Evolutionary conservation across 2,888 invertebrate genomes (phyloP).

Genomic region (Lamproptera curius): DNA sequence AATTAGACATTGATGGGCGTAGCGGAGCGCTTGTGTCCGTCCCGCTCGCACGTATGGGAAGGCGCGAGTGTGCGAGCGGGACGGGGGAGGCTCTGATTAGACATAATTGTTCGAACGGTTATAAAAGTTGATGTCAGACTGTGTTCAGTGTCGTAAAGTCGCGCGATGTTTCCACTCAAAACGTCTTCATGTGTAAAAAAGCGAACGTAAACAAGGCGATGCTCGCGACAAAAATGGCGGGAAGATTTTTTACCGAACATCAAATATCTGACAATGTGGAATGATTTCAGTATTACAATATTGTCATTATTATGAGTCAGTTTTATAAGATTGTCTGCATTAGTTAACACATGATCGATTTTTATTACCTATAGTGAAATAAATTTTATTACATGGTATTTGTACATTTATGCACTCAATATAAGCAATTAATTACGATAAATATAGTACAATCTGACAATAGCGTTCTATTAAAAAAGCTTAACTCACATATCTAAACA

Average conservation of each 20-base stretch:
- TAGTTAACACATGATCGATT: no score
- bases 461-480: no score
- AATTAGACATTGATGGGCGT: constrained; percentile 75
- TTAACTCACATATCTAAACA: no score
- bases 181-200: constrained; percentile 42
- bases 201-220: constrained; percentile 24
- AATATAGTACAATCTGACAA: no score
- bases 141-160: constrained; percentile 73
- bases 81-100: constrained; percentile 56
- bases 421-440: no score
- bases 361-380: no score
- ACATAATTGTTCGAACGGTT: constrained; percentile 77
- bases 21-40: constrained; percentile 52
- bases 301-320: no score
- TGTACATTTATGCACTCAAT: no score
- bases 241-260: background rate
- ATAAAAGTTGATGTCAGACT: constrained; percentile 75
- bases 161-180: constrained; percentile 60
- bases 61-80: constrained; percentile 39
- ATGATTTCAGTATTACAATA: constrained; percentile 33
- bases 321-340: no score
- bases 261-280: background rate
- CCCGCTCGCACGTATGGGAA: constrained; percentile 44
- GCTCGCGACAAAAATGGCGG: background rate
- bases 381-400: no score